Conservation (phyloP, 2,113 vertebrate genomes). For the Aspiorhynchus laticeps region DNA sequence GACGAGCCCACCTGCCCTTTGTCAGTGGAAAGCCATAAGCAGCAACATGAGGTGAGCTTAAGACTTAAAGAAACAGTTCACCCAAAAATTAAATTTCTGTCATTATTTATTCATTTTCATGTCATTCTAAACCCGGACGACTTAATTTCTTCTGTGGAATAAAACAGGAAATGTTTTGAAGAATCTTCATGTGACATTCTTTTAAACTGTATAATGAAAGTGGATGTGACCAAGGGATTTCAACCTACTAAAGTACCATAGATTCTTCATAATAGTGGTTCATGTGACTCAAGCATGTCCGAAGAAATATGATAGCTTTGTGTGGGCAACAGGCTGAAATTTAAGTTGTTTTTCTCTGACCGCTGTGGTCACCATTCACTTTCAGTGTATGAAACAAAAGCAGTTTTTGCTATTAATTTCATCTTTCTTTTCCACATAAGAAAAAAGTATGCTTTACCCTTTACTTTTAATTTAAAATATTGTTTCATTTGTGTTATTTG, state of each 20-base stretch:
- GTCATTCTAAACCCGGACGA: neutral
- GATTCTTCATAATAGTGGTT: neutral
- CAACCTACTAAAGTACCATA: neutral
- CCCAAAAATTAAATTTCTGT: neutral
- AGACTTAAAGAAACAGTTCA: neutral
- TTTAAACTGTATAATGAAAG: neutral
- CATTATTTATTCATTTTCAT: neutral
- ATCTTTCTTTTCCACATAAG: neutral
- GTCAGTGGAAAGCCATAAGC: neutral
- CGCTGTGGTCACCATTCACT: neutral
- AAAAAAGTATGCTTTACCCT: no score
- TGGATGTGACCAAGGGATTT: neutral
- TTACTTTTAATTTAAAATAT: no score
- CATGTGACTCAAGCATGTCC: neutral
- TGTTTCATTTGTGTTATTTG: neutral
- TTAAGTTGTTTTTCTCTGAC: neutral
- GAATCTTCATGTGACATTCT: neutral
- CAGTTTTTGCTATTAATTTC: neutral
- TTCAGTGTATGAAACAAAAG: neutral
- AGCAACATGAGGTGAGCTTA: neutral
- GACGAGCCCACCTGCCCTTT: slow-evolving; percentile 6
- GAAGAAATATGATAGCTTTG: neutral
- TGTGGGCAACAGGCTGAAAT: neutral
- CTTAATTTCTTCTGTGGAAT: neutral
- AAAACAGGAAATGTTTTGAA: neutral